Base-by-base conservation (phyloP, 2,797 vertebrate species). In the Chrysocyon brachyurus region DNA sequence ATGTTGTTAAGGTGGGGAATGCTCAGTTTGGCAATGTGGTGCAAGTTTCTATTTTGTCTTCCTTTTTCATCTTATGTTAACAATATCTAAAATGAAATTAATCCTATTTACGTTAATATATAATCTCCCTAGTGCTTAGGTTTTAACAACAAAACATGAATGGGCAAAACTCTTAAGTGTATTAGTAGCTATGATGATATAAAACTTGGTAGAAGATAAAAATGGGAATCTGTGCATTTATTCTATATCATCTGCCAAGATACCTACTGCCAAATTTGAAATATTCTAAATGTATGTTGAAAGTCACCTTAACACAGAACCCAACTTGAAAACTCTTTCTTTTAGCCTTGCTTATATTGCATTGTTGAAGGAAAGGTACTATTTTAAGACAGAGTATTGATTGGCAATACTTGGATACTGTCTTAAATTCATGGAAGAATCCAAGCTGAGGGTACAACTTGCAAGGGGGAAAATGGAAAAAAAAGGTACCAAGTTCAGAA, bases 41-140 rank as follows among this genome's bases (percentile, higher is more conserved):
- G 59, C 87, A 28, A 52, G 19, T 92, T 92, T 88, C 79, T 87
- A 54, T 87, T 92, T 96, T 87, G 21, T 93, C 81, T 56, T 93
- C 26, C n/a, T 64, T 94, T 64, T 54, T 28, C 46, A 57, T 52
- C n/a, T 12, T 33, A 86, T 10, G 3, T 28, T 77, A 90, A 22
- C 56, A 77, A 12, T 16, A 77, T 72, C 52, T 96, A 15, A 90
- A 97, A 19, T 87, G 73, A 94, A 97, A 57, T 9, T 7, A 49
- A n/a, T 82, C 92, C 70, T 66, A 84, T 89, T 96, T 87, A 6
- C 1, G 19, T 86, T 97, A 84, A 22, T 85, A 54, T 90, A 73
- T 88, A 87, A 88, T 24, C 33, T 49, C 90, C 26, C 72, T 16
- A 83, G 31, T 90, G 88, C 49, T 93, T 17, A 0, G 31, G 90